These are phyloP conservation scores for Torymus tubicola DNA, from an alignment of 2,888 invertebrate species.

Conservation along the genomic window DNA sequence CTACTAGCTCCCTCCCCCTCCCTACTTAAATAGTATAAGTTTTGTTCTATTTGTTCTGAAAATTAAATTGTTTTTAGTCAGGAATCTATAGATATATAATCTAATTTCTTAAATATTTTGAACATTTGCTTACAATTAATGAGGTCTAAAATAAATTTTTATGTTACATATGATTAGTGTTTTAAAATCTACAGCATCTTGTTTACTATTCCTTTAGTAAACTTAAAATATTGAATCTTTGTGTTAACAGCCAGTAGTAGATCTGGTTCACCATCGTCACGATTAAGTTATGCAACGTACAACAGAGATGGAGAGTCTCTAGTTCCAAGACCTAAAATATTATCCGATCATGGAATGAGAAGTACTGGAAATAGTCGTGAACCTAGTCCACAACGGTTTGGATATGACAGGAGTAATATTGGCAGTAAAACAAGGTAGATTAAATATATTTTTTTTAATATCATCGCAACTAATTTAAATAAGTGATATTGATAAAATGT, in stretches of 20 bases:
- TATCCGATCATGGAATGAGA: slow-evolving; percentile 79
- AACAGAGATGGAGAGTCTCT: slow-evolving; percentile 78
- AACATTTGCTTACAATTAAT: no score
- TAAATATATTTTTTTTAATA: slow-evolving; percentile 11
- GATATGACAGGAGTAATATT: slow-evolving; percentile 71
- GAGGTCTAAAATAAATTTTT: no score
- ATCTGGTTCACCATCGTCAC: slow-evolving; percentile 94
- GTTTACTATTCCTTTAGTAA: slow-evolving; percentile 31
- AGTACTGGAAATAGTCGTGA: slow-evolving; percentile 75
- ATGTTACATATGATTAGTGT: no score
- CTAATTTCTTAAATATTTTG: no score
- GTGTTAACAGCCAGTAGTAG: slow-evolving; percentile 89
- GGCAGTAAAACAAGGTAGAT: slow-evolving; percentile 70
- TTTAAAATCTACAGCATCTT: neutral
- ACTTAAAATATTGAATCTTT: neutral
- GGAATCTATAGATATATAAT: no score
- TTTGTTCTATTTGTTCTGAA: no score
- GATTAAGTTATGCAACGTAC: slow-evolving; percentile 85
- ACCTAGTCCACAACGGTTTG: slow-evolving; percentile 76
- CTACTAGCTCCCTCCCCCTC: no score
- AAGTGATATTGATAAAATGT: slow-evolving; percentile 17
- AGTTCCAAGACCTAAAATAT: slow-evolving; percentile 79
- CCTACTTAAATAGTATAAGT: no score
- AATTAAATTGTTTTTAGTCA: no score
- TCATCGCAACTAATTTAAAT: neutral